Evolutionary conservation across 2,113 vertebrate genomes (phyloP), one percentile per base, ranked within the genome.

Genomic region (Melanerpes aurifrons): DNA sequence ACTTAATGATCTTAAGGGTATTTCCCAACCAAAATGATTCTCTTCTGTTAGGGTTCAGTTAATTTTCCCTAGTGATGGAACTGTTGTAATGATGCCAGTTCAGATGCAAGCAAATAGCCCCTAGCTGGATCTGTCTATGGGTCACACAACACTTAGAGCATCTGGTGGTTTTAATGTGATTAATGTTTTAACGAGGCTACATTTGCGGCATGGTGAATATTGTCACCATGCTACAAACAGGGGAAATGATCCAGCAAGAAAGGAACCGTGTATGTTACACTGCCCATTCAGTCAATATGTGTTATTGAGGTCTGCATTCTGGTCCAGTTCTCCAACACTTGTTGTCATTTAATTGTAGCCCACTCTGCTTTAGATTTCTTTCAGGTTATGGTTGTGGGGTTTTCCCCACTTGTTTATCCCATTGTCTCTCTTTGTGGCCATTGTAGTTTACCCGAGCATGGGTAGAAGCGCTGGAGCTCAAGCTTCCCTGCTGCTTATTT

Each of bases 201-300:
- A 4, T 58, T 40, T 54, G 12, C n/a, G 31, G 28, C 57, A 18
- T 70, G 15, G 15, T 32, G 77, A 77, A 50, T 47, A 40, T 37
- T 40, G 15, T 73, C 61, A 37, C n/a, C 7, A 1, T 64, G 35
- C 26, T 84, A 24, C 45, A 48, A 43, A 40, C 12, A 57, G 17
- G 25, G 26, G 50, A 63, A 75, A 53, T 12, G 14, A 62, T 53
- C 15, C 35, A 45, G 40, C 25, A 53, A n/a, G 29, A 75, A 75
- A 64, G 12, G 29, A 82, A 26, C 7, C 16, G 19, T 4, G 4
- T 25, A 47, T 1, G 0, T 21, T 79, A 40, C 0, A 0, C 15
- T 43, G 16, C 15, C 40, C n/a, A 8, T 66, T 74, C 50, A 56
- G 37, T 56, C 17, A 9, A 8, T 16, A 18, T 24, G 22, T 40